phyloP scores from a whole-genome alignment of 1,140 invertebrate species.

The Drosophila funebris region DNA sequence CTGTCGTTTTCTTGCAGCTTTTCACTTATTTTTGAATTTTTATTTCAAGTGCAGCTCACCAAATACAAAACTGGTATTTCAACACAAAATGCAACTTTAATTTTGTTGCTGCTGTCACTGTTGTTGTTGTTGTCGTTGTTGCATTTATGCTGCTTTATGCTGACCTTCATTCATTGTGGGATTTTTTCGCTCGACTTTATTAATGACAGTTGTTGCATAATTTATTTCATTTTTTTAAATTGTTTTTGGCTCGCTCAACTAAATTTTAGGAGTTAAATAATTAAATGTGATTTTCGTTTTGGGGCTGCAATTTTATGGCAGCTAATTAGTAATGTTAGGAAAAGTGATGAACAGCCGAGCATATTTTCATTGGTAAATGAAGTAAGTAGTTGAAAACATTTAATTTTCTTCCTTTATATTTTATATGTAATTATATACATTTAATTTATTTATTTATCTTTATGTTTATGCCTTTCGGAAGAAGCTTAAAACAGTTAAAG shows the following conservation, averaged over 20 bases:
- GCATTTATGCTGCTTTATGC: conserved; percentile 76
- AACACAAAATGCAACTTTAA: conserved; percentile 75
- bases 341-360: not conserved
- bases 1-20: not conserved
- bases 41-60: conserved; percentile 71
- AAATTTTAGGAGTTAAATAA: conserved; percentile 63
- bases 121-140: conserved; percentile 28
- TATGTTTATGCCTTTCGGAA: too few species aligned
- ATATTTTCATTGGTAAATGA: not conserved
- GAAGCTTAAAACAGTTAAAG: too few species aligned
- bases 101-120: conserved; percentile 38
- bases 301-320: conserved; percentile 49
- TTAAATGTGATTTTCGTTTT: conserved; percentile 61
- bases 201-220: conserved; percentile 81
- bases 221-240: conserved; percentile 74
- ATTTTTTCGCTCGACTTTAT: conserved; percentile 75
- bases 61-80: conserved; percentile 80
- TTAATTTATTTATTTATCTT: too few species aligned
- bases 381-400: too few species aligned
- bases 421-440: too few species aligned
- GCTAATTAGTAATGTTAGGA: conserved; percentile 23
- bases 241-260: conserved; percentile 55
- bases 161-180: conserved; percentile 79
- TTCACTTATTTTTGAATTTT: conserved; percentile 25
- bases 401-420: too few species aligned